These are phyloP conservation scores for Crenuchus spilurus DNA, from an alignment of 2,797 vertebrate species.

Conservation along the genomic window DNA sequence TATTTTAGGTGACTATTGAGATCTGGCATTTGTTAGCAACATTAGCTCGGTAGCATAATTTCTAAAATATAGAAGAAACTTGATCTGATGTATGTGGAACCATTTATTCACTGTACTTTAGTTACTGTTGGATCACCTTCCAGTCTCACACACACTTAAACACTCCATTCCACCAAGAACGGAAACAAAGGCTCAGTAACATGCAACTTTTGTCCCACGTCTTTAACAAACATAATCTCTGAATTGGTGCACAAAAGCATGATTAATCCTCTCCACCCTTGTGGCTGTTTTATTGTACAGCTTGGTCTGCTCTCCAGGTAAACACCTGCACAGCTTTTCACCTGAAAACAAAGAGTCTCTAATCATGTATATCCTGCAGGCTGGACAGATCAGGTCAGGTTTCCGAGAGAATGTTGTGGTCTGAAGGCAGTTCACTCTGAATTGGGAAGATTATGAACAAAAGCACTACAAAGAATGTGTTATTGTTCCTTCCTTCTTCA, in stretches of 20 bases:
- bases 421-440: background rate
- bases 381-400: constrained; percentile 43
- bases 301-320: background rate
- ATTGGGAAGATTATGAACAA: constrained; percentile 3
- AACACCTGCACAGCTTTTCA: background rate
- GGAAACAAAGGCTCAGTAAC: background rate
- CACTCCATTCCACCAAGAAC: background rate
- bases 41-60: too few species aligned
- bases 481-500: constrained; percentile 1
- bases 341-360: constrained; percentile 62
- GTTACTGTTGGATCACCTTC: too few species aligned
- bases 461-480: constrained; percentile 10
- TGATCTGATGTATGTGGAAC: background rate
- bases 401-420: constrained; percentile 26
- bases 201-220: constrained; percentile 24
- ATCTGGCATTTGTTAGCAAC: too few species aligned
- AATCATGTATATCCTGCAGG: constrained; percentile 62
- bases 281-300: constrained; percentile 47
- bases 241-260: constrained; percentile 50
- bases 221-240: constrained; percentile 39
- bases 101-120: too few species aligned
- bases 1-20: too few species aligned
- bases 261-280: constrained; percentile 74
- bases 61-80: too few species aligned
- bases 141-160: constrained; percentile 14